Evolutionary conservation across 35 echinoderm and acorn worm species (phyloP).

Genomic region (Stichopus chloronotus): DNA sequence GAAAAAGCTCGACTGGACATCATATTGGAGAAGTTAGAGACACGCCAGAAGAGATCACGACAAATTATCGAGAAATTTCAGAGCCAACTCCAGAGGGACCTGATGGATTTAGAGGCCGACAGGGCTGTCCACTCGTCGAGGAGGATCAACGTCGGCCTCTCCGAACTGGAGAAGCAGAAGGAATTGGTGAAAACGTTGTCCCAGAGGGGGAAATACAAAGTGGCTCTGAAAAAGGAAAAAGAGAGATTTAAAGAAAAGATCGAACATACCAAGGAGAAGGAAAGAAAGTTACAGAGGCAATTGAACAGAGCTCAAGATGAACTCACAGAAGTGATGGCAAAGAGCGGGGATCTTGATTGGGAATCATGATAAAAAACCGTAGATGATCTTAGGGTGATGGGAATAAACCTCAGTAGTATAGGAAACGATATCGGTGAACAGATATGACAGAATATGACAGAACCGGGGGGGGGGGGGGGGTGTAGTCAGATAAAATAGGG

Average conservation of each 20-base stretch:
- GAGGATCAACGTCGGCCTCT: slow-evolving; percentile 1
- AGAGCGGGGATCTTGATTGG: neutral
- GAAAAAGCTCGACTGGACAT: slow-evolving; percentile 30
- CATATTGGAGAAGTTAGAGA: neutral
- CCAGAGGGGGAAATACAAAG: slow-evolving; percentile 35
- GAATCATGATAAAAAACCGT: neutral
- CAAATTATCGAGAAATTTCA: slow-evolving; percentile 21
- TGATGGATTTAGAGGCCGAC: slow-evolving; percentile 13
- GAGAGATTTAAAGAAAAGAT: slow-evolving; percentile 33
- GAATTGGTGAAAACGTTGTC: slow-evolving; percentile 33
- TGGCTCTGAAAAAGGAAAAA: slow-evolving; percentile 13
- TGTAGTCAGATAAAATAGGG: neutral
- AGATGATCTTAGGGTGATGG: neutral
- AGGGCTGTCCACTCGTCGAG: slow-evolving; percentile 1
- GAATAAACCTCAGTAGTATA: no score
- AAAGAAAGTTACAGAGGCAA: slow-evolving; percentile 6
- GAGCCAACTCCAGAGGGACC: slow-evolving; percentile 14
- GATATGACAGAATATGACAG: no score
- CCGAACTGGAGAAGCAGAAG: slow-evolving; percentile 30
- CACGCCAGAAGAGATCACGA: neutral
- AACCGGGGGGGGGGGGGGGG: no score
- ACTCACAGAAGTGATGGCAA: slow-evolving; percentile 13
- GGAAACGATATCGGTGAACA: no score
- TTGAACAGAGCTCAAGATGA: neutral
- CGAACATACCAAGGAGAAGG: slow-evolving; percentile 23